phyloP scores from a whole-genome alignment of 35 echinoderm and acorn worm genomes.

The Lytechinus pictus region DNA sequence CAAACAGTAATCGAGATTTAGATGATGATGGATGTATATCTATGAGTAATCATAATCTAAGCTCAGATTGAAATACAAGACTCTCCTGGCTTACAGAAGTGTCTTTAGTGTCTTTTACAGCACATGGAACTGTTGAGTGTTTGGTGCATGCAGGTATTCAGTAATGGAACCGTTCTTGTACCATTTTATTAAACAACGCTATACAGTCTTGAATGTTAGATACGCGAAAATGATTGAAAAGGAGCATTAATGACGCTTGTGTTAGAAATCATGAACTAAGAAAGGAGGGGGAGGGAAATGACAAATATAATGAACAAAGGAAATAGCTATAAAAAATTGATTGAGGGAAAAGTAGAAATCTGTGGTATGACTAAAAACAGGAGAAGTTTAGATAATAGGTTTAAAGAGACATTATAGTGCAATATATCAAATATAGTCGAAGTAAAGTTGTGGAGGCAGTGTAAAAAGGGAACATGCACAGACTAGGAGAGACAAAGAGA shows the following conservation, averaged over 20 bases:
- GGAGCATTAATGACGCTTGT: not conserved
- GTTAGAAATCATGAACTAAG: not conserved
- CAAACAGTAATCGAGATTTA: not conserved
- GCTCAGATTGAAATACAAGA: not conserved
- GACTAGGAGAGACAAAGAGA: no score
- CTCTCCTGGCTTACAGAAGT: not conserved
- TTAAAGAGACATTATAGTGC: no score
- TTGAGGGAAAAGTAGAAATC: no score
- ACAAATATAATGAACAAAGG: not conserved
- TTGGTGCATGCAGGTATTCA: not conserved
- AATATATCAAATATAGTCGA: no score
- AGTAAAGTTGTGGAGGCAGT: no score
- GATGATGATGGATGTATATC: not conserved
- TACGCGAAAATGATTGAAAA: not conserved
- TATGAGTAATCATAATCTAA: slow-evolving; percentile 13
- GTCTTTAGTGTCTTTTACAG: not conserved
- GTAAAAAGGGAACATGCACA: no score
- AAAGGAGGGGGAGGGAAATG: not conserved
- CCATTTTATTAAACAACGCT: not conserved
- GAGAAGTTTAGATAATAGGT: no score
- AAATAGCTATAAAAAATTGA: no score
- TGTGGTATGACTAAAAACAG: no score
- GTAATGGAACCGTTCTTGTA: not conserved
- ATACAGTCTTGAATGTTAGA: not conserved
- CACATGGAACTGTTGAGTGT: not conserved